Percentiles rank a stretch among this genome's conserved stretches.
Conservation (phyloP, 1,140 invertebrate species). For the Mizuhopecten yessoensis region DNA sequence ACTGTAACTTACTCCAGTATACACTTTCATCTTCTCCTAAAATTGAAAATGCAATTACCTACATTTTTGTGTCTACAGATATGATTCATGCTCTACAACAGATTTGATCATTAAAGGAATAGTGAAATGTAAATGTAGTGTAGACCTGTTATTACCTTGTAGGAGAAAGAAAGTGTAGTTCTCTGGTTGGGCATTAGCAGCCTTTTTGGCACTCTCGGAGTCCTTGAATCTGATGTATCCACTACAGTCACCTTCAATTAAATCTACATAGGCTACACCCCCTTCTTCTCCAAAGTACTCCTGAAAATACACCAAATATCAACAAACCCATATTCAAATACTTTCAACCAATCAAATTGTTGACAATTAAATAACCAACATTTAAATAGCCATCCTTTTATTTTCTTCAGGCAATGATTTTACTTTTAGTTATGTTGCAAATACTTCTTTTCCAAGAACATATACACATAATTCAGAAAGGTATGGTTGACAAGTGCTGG, state of each 20-base stretch:
- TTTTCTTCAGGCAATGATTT: too few species aligned
- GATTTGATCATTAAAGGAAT: too few species aligned
- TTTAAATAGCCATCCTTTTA: too few species aligned
- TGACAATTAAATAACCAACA: too few species aligned
- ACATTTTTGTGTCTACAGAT: neutral
- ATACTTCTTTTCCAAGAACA: too few species aligned
- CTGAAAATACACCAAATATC: conserved; percentile 54
- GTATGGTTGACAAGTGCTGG: too few species aligned
- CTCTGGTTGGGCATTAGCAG: conserved; percentile 51
- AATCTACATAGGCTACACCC: conserved; percentile 78
- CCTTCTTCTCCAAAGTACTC: conserved; percentile 63
- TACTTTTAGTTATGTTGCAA: too few species aligned
- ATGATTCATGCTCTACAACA: too few species aligned
- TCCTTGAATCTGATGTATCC: conserved; percentile 77
- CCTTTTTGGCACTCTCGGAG: conserved; percentile 70
- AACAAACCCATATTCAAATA: too few species aligned
- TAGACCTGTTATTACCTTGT: conserved; percentile 72
- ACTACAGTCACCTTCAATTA: conserved; percentile 70
- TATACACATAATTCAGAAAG: too few species aligned
- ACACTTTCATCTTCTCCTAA: conserved; percentile 76
- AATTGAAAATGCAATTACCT: neutral
- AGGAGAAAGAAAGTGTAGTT: conserved; percentile 68
- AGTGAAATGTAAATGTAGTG: too few species aligned
- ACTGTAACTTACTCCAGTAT: conserved; percentile 79
- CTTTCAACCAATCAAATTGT: too few species aligned